Base-by-base conservation (phyloP, 2,113 vertebrate species). In the Perognathus longimembris region DNA sequence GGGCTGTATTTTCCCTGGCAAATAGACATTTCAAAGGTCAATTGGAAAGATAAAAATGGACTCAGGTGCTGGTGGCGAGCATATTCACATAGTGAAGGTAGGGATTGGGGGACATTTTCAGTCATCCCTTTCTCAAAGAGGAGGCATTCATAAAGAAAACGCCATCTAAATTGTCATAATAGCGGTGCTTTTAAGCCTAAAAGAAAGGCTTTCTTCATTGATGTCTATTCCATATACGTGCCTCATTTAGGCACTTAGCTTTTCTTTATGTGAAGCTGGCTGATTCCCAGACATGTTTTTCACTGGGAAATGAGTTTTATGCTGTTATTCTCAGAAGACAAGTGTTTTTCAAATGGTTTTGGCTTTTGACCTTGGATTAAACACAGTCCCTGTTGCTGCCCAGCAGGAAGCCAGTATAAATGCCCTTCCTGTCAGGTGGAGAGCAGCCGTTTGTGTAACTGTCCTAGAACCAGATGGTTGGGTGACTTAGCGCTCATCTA, bases 401-500 rank as follows among this genome's bases (percentile, higher is more conserved):
- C 57, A 87, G 90, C 80, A 88, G 84, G 88, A 74, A 67, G 70
- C 77, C 90, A 86, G 77, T 74, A 85, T 81, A 89, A 90, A 87
- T 45, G 40, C 12, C 80, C 34, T 77, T 20, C 0, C 26, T 59
- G 32, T 30, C 42, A 63, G 34, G 61, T 85, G 61, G 42, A 64
- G n/a, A 91, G 30, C 40, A 45, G 85, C 24, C 77, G 59, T 97
- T 92, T 77, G 85, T 89, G 86, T 83, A 92, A 69, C 76, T 86
- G 50, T 38, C 26, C 24, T 82, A 69, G 32, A 89, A 74, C 84
- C 96, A 97, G 91, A 94, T 93, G 93, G 94, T 92, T 5, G 1
- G 28, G 89, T 94, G 96, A 95, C 93, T 96, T 97, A 95, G 57
- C 42, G 45, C 32, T 75, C 59, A 57, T 92, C 81, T 94, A 88